Evolutionary conservation across 2,113 vertebrate species (phyloP).

Genomic region (Tringa solitaria): DNA sequence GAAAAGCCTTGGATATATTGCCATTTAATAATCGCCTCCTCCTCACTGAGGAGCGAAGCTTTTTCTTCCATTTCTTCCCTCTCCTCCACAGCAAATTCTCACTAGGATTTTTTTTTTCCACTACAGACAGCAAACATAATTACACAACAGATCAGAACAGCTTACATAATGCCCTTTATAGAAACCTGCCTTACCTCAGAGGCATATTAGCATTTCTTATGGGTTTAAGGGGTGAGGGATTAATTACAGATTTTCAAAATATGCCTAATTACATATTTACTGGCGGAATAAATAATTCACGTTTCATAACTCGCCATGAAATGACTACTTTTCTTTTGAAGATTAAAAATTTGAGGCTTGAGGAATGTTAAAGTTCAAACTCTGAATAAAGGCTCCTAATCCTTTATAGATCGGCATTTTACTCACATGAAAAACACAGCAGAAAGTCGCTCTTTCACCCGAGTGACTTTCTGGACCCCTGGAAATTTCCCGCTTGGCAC

Average conservation of each 20-base stretch:
- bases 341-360: conserved; percentile 43
- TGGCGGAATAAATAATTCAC: conserved; percentile 67
- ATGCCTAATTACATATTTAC: conserved; percentile 67
- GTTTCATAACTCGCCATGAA: conserved; percentile 60
- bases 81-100: conserved; percentile 46
- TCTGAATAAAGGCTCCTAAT: conserved; percentile 46
- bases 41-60: neutral
- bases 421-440: conserved; percentile 25
- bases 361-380: conserved; percentile 64
- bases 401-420: conserved; percentile 40
- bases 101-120: conserved; percentile 12
- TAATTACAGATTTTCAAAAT: conserved; percentile 67
- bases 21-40: conserved; percentile 38
- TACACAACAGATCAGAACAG: conserved; percentile 59
- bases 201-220: conserved; percentile 71
- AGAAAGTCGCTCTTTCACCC: conserved; percentile 23
- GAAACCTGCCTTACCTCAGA: conserved; percentile 59
- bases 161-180: conserved; percentile 61
- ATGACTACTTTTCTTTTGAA: conserved; percentile 66
- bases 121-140: conserved; percentile 57
- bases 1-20: neutral
- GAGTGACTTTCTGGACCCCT: conserved; percentile 2
- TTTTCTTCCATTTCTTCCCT: conserved; percentile 9
- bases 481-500: conserved; percentile 48
- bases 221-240: conserved; percentile 62